phyloP scores from a whole-genome alignment of 2,797 vertebrate species.

The Eulemur albifrons region DNA sequence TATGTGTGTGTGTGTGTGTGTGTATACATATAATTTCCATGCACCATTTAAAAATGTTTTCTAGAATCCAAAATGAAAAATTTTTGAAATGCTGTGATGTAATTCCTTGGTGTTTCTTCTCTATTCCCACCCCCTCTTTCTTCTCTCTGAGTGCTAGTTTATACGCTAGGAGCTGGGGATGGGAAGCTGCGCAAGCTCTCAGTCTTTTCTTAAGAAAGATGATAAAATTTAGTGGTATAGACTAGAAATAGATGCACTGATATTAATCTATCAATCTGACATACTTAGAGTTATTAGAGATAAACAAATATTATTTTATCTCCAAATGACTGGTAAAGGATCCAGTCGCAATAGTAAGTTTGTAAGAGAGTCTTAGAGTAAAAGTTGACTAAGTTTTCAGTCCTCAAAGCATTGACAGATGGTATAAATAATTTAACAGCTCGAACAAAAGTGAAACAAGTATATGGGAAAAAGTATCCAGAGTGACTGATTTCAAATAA shows the following conservation, averaged over 20 bases:
- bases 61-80: neutral
- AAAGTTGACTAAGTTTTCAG: neutral
- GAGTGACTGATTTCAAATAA: neutral
- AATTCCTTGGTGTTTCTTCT: neutral
- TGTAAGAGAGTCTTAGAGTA: neutral
- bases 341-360: neutral
- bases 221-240: neutral
- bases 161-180: neutral
- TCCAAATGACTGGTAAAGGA: neutral
- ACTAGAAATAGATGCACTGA: neutral
- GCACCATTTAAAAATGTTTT: neutral
- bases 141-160: neutral
- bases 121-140: neutral
- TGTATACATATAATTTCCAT: neutral
- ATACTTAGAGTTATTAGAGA: neutral
- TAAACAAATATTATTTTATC: neutral
- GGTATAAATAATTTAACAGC: neutral
- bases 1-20: neutral
- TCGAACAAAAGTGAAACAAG: neutral
- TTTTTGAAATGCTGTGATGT: neutral
- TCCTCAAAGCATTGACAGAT: neutral
- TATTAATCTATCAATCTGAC: neutral
- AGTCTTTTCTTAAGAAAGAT: neutral
- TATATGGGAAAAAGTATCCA: neutral
- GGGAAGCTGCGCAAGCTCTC: neutral